Base-by-base conservation (phyloP, 2,113 vertebrate species). In the Podarcis cretensis region DNA sequence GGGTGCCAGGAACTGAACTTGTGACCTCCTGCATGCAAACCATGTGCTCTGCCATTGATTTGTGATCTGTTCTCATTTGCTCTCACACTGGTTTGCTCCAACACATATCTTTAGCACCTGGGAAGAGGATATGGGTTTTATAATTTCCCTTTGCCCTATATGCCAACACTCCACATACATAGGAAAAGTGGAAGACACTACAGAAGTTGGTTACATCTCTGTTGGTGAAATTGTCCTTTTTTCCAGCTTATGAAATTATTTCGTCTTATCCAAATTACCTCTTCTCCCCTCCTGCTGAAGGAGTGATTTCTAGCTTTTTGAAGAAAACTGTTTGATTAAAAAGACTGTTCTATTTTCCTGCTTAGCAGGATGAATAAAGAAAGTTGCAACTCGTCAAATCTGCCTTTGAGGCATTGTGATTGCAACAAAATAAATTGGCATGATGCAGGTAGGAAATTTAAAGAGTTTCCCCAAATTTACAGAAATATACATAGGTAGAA, bases 231-330 rank as follows among this genome's bases (percentile, higher is more conserved):
- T 77, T 81, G 27, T 69, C 69, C 83, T 65, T 37, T 88, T 88
- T 77, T 83, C 37, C 54, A 77, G 63, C 8, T 88, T 35, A 82
- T 75, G 63, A 73, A 76, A 88, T 83, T 83, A 30, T 77, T 69
- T 77, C 32, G 40, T 83, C 87, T 83, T 88, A 27, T 83, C 87
- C 83, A 84, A 84, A 89, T 84, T 80, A 84, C 88, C 43, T 84
- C 84, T 43, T 84, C 75, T 84, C 32, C 43, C 23, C 63, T 89
- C 82, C 82, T 79, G 48, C 65, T 73, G 65, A 84, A 66, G 57
- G 81, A 84, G 32, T 89, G 81, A 78, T 78, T 79, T 48, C 43
- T 48, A 48, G 43, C 43, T 48, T 48, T 48, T 71, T 89, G 75
- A 84, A 89, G 65, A 83, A 68, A 88, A 59, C 57, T 88, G 81